These are phyloP conservation scores for Tetrax tetrax DNA, from an alignment of 2,113 vertebrate species.

Conservation along the genomic window DNA sequence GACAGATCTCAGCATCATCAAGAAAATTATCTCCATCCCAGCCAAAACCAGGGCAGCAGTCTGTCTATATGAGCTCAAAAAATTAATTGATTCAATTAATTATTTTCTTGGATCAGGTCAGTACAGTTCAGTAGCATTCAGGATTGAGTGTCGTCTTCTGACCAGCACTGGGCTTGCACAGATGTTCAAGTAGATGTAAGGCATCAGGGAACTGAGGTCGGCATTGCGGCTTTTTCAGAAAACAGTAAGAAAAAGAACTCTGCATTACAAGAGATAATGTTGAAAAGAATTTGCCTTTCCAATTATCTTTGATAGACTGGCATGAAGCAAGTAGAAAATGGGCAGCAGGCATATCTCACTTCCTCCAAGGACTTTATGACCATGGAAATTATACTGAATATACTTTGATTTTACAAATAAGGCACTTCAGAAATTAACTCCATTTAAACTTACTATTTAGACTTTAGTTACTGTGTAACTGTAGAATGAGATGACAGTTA, in stretches of 20 bases:
- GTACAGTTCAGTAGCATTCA: not conserved
- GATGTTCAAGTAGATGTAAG: not conserved
- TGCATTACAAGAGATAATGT: not conserved
- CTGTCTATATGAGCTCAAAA: not conserved
- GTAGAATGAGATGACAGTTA: not conserved
- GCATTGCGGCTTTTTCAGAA: not conserved
- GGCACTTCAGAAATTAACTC: not conserved
- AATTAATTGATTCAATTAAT: not conserved
- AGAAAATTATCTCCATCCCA: too few species aligned
- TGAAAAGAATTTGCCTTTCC: not conserved
- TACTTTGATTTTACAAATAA: not conserved
- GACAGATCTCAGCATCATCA: too few species aligned
- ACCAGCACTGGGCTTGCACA: fast-evolving
- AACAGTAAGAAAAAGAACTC: not conserved
- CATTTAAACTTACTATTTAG: not conserved
- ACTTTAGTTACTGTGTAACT: not conserved
- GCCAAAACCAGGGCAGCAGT: too few species aligned
- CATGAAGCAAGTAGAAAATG: not conserved
- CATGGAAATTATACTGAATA: not conserved
- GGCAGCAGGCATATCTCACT: not conserved
- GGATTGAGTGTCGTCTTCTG: not conserved
- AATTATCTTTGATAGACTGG: not conserved
- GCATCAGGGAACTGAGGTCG: not conserved
- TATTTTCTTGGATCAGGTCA: not conserved
- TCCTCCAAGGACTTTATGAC: not conserved